Evolutionary conservation across 2,888 invertebrate genomes (phyloP), one percentile per base, ranked within the genome.

Genomic region (Melinaea menophilus): DNA sequence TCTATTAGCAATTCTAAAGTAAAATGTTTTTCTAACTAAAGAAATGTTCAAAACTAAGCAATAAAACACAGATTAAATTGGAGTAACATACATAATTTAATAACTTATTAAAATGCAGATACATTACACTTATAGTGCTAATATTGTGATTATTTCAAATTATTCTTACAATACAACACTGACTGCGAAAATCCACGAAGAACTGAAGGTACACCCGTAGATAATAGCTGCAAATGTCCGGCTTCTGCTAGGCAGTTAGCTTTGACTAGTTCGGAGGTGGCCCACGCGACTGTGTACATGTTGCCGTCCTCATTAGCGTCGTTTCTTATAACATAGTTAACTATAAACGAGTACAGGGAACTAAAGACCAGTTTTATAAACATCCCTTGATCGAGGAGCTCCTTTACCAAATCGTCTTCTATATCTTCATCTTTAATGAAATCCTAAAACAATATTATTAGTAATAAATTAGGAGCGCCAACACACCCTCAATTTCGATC

Each of bases 121-220:
- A 66, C 47, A 54, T 35, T 61, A 57, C 35, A 59, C 54, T 56
- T 7, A 45, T 48, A 37, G 13, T 7, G 41, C 12, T 33, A 58
- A 33, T 55, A 46, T 35, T 48, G 48, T 22, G 41, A 22, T 58
- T 54, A 60, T 47, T 59, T 66, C 73, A 64, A 74, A 68, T 61
- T 71, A 67, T 84, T 80, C 66, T 78, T 84, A 70, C 75, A 78
- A 73, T 76, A 84, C n/a, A 76, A 67, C 41, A 90, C 75, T 4
- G 86, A 73, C 63, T 88, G 81, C 0, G 86, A 77, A 71, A 90
- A 91, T 0, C 86, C 84, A 11, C 84, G 78, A 2, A 91, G 75
- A 1, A 86, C 67, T 0, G 78, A 46, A 0, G 91, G 90, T 0
- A 85, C 79, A 0, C 86, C 83, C 3, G 78, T 67, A 4, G 74